These are phyloP conservation scores for Neoaliturus tenellus DNA, from an alignment of 2,888 invertebrate genomes.

Conservation along the genomic window DNA sequence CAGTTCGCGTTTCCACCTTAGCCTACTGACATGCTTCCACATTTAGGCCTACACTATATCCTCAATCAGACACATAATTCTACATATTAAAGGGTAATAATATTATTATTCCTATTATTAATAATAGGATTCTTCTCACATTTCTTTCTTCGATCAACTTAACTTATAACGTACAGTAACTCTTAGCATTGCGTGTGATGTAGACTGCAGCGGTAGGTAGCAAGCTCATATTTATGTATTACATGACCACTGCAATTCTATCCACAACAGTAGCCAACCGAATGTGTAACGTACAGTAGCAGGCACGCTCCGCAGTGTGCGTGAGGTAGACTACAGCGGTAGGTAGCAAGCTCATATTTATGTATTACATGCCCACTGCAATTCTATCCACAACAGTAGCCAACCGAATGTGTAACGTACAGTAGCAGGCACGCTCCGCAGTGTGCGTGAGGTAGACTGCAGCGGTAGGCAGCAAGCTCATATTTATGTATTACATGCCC, in stretches of 20 bases:
- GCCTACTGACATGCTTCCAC: not conserved
- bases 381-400: not conserved
- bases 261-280: not conserved
- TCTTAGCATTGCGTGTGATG: not conserved
- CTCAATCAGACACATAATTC: too few relatives aligned
- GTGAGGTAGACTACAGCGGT: not conserved
- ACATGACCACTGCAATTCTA: not conserved
- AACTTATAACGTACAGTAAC: not conserved
- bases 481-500: not conserved
- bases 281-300: not conserved
- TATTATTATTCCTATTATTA: too few relatives aligned
- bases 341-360: not conserved
- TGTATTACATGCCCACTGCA: not conserved
- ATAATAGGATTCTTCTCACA: too few relatives aligned
- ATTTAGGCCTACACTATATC: too few relatives aligned
- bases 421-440: not conserved
- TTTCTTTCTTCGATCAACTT: not conserved
- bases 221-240: not conserved
- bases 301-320: not conserved
- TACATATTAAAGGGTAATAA: too few relatives aligned
- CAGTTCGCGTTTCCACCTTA: too few relatives aligned
- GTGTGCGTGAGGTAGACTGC: not conserved
- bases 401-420: not conserved
- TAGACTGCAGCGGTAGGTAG: slow-evolving; percentile 13
- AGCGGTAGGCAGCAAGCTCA: not conserved